phyloP scores from a whole-genome alignment of 92 coral and sea anemone species.

The Blastomussa wellsi region DNA sequence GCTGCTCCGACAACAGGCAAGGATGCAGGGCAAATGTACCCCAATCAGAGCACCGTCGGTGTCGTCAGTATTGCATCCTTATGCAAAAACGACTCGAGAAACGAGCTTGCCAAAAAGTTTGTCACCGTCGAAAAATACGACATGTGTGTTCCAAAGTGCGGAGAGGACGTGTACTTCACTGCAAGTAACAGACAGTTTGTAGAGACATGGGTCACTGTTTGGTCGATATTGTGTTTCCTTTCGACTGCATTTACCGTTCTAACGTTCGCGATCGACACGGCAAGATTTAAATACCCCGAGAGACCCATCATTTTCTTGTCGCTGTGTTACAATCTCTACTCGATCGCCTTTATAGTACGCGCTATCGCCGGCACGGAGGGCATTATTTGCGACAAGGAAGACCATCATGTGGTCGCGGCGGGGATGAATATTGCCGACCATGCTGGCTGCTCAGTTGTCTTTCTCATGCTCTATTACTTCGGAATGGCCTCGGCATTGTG shows the following conservation, averaged over 20 bases:
- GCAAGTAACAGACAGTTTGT: slow-evolving; percentile 80
- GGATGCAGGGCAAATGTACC: slow-evolving; percentile 1
- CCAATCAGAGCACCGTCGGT: slow-evolving; percentile 1
- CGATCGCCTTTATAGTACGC: slow-evolving; percentile 82
- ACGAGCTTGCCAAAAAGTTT: slow-evolving; percentile 58
- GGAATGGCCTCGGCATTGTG: slow-evolving; percentile 99
- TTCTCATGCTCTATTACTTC: slow-evolving; percentile 90
- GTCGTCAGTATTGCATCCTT: slow-evolving; percentile 1
- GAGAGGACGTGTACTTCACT: slow-evolving; percentile 75
- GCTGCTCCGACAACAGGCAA: slow-evolving; percentile 12
- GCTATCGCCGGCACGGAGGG: slow-evolving; percentile 77
- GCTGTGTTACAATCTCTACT: slow-evolving; percentile 90
- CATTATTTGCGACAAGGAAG: slow-evolving; percentile 79
- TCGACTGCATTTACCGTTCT: slow-evolving; percentile 88
- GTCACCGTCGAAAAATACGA: slow-evolving; percentile 71
- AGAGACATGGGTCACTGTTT: slow-evolving; percentile 86
- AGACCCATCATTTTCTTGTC: slow-evolving; percentile 95
- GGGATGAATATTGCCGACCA: slow-evolving; percentile 97
- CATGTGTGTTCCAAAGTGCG: slow-evolving; percentile 80
- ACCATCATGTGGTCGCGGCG: slow-evolving; percentile 68
- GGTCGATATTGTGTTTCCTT: slow-evolving; percentile 93
- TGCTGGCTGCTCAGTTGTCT: slow-evolving; percentile 89
- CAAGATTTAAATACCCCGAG: slow-evolving; percentile 96
- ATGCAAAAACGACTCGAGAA: slow-evolving; percentile 73
- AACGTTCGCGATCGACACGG: slow-evolving; percentile 91